Conservation (phyloP, 2,113 vertebrate species). For the Pterophyllum scalare region DNA sequence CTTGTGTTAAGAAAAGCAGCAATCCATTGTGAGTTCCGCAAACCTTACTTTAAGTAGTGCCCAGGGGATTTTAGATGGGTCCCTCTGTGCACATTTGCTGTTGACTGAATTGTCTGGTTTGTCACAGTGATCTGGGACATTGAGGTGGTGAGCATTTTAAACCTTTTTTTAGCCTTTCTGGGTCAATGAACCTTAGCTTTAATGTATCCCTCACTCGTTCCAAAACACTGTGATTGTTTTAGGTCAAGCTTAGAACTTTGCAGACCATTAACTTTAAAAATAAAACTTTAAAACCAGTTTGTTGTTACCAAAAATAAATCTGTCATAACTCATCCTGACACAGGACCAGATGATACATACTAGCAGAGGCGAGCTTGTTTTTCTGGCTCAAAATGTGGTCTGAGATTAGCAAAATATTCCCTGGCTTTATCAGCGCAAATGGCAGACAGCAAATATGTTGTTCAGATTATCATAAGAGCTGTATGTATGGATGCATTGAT, state of each 20-base stretch:
- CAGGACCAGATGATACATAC: background rate
- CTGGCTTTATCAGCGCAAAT: background rate
- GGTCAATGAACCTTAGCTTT: conserved; percentile 34
- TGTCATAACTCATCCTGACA: conserved; percentile 19
- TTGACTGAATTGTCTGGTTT: conserved; percentile 59
- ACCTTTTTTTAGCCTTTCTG: conserved; percentile 55
- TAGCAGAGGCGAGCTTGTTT: conserved; percentile 2
- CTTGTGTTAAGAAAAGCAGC: conserved; percentile 42
- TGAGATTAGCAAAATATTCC: background rate
- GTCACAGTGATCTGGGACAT: conserved; percentile 55
- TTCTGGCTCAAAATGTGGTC: conserved; percentile 1
- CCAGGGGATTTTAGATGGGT: conserved; percentile 50
- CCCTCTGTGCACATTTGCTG: conserved; percentile 49
- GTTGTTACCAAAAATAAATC: conserved; percentile 52
- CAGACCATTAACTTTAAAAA: conserved; percentile 44
- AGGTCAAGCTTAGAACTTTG: conserved; percentile 22
- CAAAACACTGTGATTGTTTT: conserved; percentile 17
- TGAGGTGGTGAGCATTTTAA: conserved; percentile 37
- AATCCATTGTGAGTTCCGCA: conserved; percentile 31
- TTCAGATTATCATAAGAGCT: background rate
- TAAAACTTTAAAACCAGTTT: conserved; percentile 46
- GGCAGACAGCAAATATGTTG: background rate
- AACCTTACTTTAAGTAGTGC: conserved; percentile 52
- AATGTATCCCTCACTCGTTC: conserved; percentile 5
- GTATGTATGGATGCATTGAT: background rate